Evolutionary conservation across 2,113 vertebrate species (phyloP).

Genomic region (Bujurquina vittata): DNA sequence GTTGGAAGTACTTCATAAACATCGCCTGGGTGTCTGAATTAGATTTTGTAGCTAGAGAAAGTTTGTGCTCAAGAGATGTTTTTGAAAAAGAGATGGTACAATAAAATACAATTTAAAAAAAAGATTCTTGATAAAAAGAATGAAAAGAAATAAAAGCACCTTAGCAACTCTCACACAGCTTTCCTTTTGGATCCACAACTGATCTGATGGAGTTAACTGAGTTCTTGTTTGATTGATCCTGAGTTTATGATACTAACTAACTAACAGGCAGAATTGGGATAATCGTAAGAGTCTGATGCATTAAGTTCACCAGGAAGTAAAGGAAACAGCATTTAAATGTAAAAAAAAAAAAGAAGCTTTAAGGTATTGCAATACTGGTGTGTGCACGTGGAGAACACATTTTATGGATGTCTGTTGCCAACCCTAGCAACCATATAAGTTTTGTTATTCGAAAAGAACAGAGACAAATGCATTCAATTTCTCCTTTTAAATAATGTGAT

Average conservation of each 20-base stretch:
- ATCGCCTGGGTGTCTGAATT: neutral
- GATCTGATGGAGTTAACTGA: neutral
- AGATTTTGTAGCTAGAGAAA: neutral
- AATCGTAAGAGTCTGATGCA: no score
- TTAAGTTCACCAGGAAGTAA: neutral
- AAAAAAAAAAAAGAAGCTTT: neutral
- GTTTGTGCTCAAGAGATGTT: neutral
- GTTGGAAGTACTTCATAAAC: neutral
- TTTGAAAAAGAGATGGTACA: neutral
- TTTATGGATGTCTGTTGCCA: no score
- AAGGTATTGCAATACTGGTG: neutral
- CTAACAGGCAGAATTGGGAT: neutral
- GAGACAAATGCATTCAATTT: neutral
- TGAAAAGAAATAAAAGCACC: neutral
- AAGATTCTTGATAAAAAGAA: no score
- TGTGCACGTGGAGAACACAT: neutral
- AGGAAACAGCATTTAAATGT: neutral
- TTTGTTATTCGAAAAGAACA: rapidly evolving
- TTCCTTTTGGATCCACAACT: neutral
- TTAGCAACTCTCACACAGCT: neutral
- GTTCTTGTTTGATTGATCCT: neutral
- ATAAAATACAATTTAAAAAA: neutral
- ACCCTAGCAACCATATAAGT: no score
- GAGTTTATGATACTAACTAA: neutral
- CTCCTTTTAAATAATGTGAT: neutral